A percentile compares a stretch with the other conserved stretches of the same genome.
phyloP scores from a whole-genome alignment of 2,113 vertebrate species.

The Dasypus novemcinctus region DNA sequence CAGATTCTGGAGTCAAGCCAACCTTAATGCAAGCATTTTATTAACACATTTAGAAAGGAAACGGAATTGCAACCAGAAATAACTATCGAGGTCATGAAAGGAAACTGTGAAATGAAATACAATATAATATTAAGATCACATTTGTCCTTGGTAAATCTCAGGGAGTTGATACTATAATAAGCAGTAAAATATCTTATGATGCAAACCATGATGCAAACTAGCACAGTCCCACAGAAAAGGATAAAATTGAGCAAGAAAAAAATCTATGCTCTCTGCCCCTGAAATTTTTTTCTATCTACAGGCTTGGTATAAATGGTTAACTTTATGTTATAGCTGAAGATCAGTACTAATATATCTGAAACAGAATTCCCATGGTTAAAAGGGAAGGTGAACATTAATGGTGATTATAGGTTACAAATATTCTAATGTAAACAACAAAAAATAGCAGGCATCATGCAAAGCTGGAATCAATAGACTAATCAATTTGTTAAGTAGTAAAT shows the following conservation, averaged over 20 bases:
- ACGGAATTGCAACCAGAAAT: constrained; percentile 62
- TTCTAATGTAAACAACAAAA: neutral
- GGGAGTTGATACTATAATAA: constrained; percentile 51
- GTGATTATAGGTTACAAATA: neutral
- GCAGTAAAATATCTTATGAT: constrained; percentile 29
- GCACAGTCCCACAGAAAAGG: neutral
- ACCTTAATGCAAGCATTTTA: constrained; percentile 67
- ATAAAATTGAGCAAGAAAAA: constrained; percentile 11
- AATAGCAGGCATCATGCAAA: constrained; percentile 5
- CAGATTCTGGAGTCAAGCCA: constrained; percentile 66
- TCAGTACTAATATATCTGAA: neutral
- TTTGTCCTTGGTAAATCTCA: constrained; percentile 63
- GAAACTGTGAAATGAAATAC: constrained; percentile 56
- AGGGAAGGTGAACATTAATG: neutral
- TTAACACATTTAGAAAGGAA: constrained; percentile 76
- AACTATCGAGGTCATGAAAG: constrained; percentile 58
- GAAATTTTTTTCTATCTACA: neutral
- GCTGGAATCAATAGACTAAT: constrained; percentile 40
- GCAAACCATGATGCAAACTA: constrained; percentile 42
- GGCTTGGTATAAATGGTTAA: neutral
- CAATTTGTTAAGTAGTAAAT: constrained; percentile 43
- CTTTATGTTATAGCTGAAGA: constrained; percentile 5
- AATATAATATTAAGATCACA: constrained; percentile 49
- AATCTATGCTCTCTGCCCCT: neutral
- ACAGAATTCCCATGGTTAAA: neutral